Percentiles rank a stretch among this genome's conserved stretches.
Conservation (phyloP, 2,888 invertebrate species). For the Epistrophe grossulariae region DNA sequence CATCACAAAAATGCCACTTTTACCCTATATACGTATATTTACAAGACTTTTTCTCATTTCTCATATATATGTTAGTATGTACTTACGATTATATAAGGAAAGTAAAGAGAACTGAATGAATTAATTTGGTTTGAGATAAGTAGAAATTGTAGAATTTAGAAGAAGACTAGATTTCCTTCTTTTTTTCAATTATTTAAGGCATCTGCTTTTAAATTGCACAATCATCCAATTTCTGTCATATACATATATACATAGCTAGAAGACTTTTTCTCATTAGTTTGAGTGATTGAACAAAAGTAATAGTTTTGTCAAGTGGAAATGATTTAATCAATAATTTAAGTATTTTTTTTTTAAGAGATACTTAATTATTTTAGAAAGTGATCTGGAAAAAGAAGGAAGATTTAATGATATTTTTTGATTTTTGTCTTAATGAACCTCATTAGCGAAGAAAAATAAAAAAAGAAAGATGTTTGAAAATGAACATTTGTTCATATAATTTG, state of each 20-base stretch:
- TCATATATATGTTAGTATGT: too few relatives aligned
- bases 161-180: slow-evolving; percentile 11
- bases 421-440: slow-evolving; percentile 1
- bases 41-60: background rate
- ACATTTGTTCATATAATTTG: too few relatives aligned
- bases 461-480: too few relatives aligned
- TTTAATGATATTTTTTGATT: background rate
- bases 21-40: background rate
- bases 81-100: background rate
- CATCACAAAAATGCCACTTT: background rate
- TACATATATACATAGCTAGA: slow-evolving; percentile 31
- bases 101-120: background rate
- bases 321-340: slow-evolving; percentile 35
- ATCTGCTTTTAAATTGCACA: slow-evolving; percentile 50
- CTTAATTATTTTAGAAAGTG: slow-evolving; percentile 7
- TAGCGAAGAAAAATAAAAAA: background rate
- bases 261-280: slow-evolving; percentile 48
- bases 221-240: slow-evolving; percentile 43
- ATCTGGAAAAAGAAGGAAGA: background rate
- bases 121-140: background rate
- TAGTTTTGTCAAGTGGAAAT: slow-evolving; percentile 26
- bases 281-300: slow-evolving; percentile 51
- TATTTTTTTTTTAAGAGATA: background rate
- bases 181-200: slow-evolving; percentile 33
- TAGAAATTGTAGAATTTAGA: background rate